Conservation (phyloP, 2,888 invertebrate genomes). For the Sminthurides aquaticus region DNA sequence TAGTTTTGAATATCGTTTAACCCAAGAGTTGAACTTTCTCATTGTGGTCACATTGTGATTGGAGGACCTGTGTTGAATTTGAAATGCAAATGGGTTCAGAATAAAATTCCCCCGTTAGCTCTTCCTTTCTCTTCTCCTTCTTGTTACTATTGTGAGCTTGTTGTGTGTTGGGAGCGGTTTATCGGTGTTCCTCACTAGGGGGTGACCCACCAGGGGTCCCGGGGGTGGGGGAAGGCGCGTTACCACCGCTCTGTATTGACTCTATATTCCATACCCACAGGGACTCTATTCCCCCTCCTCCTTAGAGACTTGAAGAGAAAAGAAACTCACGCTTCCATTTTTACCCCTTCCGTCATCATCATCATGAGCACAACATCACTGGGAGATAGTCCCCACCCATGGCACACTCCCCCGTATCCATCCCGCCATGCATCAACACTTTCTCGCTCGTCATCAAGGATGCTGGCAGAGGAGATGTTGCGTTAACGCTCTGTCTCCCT, state of each 20-base stretch:
- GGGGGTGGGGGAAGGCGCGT: neutral
- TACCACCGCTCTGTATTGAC: conserved; percentile 14
- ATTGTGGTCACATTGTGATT: conserved; percentile 29
- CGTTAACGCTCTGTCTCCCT: no score
- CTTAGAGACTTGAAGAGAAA: no score
- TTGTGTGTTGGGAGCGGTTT: conserved; percentile 36
- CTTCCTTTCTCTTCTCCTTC: conserved; percentile 18
- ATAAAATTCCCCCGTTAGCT: conserved; percentile 28
- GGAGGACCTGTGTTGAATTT: conserved; percentile 25
- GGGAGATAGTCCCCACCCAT: neutral
- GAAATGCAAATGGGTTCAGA: conserved; percentile 36
- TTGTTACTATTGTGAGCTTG: conserved; percentile 4
- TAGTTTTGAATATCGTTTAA: conserved; percentile 36
- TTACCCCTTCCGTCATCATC: neutral
- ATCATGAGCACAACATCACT: neutral
- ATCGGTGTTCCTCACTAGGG: conserved; percentile 35
- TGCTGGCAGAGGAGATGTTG: no score
- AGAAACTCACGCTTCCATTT: neutral
- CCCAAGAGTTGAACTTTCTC: conserved; percentile 32
- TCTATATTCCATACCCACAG: neutral
- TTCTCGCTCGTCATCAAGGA: neutral
- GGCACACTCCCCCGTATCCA: neutral
- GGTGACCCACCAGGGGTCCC: conserved; percentile 26
- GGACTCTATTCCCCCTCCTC: neutral
- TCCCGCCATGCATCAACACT: neutral